A percentile compares a stretch with the other conserved stretches of the same genome.
phyloP scores from a whole-genome alignment of 92 coral and sea anemone species.

The Parazoanthus atlanticus region DNA sequence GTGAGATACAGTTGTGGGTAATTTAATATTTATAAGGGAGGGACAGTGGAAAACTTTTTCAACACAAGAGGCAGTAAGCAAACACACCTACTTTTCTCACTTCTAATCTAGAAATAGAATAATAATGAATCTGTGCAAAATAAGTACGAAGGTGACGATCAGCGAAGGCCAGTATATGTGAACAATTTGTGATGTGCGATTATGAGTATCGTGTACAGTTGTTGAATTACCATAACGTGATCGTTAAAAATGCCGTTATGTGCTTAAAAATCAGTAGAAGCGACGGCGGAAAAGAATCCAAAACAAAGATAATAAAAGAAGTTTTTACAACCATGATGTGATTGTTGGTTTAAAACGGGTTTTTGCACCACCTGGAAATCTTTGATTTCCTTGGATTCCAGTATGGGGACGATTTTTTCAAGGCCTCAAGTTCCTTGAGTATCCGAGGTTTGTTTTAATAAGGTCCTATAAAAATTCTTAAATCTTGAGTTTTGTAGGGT shows the following conservation, averaged over 20 bases:
- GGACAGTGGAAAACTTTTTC: conserved; percentile 35
- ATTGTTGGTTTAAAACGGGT: not conserved
- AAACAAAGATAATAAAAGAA: conserved; percentile 19
- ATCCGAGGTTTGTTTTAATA: no score
- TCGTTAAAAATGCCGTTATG: not conserved
- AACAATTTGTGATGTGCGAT: conserved; percentile 12
- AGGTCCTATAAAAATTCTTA: no score
- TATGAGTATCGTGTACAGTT: conserved; percentile 17
- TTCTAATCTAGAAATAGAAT: not conserved
- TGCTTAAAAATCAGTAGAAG: conserved; percentile 20
- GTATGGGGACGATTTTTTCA: no score
- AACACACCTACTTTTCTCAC: not conserved
- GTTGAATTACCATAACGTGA: not conserved
- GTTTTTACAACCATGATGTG: conserved; percentile 33
- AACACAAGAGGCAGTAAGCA: conserved; percentile 28
- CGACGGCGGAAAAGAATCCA: not conserved
- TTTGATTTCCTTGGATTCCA: no score
- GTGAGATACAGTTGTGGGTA: not conserved
- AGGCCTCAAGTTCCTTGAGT: no score
- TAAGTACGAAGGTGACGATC: not conserved
- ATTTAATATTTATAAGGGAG: conserved; percentile 44
- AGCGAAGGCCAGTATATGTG: not conserved
- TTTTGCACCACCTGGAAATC: not conserved
- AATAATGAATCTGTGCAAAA: not conserved
- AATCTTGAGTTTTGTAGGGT: no score